Conservation (phyloP, 2,797 vertebrate genomes). For the Macroramphosus scolopax region DNA sequence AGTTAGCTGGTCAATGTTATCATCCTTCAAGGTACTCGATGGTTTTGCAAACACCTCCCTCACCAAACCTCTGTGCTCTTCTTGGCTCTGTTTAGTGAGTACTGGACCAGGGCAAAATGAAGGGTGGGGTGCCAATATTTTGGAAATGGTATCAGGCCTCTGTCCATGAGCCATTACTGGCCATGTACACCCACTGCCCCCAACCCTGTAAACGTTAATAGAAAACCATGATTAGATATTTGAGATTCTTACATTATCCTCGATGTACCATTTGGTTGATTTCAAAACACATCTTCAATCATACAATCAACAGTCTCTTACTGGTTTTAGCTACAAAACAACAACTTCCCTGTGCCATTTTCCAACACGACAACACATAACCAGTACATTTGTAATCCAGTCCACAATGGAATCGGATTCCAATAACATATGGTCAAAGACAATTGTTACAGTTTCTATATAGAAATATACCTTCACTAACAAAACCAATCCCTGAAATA, state of each 20-base stretch:
- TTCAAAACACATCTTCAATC: too few relatives aligned
- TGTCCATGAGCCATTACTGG: conserved; percentile 86
- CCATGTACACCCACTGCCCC: conserved; percentile 58
- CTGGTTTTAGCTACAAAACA: conserved; percentile 2
- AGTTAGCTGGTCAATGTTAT: conserved; percentile 55
- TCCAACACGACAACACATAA: too few relatives aligned
- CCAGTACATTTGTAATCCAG: too few relatives aligned
- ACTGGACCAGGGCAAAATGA: conserved; percentile 40
- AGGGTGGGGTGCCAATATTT: conserved; percentile 78
- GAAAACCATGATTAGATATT: conserved; percentile 22
- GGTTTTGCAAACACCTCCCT: conserved; percentile 54
- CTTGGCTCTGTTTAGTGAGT: conserved; percentile 36
- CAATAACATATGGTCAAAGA: too few relatives aligned
- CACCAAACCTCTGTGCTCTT: conserved; percentile 38
- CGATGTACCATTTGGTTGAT: neutral
- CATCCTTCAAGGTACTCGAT: conserved; percentile 60
- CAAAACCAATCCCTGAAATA: conserved; percentile 7
- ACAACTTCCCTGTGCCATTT: neutral
- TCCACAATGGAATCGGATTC: too few relatives aligned
- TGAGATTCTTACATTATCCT: conserved; percentile 1
- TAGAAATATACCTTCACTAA: neutral
- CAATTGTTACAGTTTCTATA: too few relatives aligned
- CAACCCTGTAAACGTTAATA: conserved; percentile 61
- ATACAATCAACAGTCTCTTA: too few relatives aligned
- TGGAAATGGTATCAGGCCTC: conserved; percentile 72